Evolutionary conservation across 1,140 invertebrate species (phyloP), one percentile per base, ranked within the genome.

Genomic region (Lasioglossum baleicum): DNA sequence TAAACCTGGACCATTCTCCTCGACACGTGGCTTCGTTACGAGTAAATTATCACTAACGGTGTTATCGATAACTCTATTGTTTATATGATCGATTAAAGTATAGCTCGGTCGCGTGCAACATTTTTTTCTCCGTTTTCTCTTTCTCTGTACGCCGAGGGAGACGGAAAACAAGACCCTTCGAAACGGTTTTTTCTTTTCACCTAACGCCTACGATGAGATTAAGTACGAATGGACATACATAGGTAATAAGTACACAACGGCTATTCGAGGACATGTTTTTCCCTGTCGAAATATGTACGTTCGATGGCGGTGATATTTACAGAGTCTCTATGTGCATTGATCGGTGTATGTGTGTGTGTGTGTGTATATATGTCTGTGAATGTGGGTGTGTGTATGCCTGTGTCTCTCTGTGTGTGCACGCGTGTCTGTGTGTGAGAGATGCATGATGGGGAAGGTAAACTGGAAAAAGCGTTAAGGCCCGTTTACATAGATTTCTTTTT

Each of bases 71-170:
- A 5, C 80, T 65, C 80, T 79, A 60, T 76, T 65, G 53, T 83
- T 68, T 11, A 80, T 63, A 75, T 58, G 61, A 60, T 84, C 17
- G 40, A 75, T 56, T 81, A 76, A 44, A 17, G 56, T 58, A 58
- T n/a, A 75, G 68, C n/a, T 84, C 56, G 72, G 83, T 70, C 44
- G 63, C 56, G 74, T 83, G 74, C 79, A 69, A 81, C 44, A 48
- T 80, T 61, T 63, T 22, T 65, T 65, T 65, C 48, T 81, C 51
- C 17, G 48, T 42, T 44, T 58, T 48, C 2, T 42, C 13, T 5
- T 56, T 22, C 48, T 20, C 11, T 40, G 8, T 71, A 76, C 44
- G 15, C 26, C 64, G 44, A 74, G 15, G 13, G 65, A 68, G 31
- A 13, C 4, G 7, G 5, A 20, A n/a, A 58, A 58, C 20, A 58